phyloP scores from a whole-genome alignment of 1,140 invertebrate species.

The Sarcophaga bullata region DNA sequence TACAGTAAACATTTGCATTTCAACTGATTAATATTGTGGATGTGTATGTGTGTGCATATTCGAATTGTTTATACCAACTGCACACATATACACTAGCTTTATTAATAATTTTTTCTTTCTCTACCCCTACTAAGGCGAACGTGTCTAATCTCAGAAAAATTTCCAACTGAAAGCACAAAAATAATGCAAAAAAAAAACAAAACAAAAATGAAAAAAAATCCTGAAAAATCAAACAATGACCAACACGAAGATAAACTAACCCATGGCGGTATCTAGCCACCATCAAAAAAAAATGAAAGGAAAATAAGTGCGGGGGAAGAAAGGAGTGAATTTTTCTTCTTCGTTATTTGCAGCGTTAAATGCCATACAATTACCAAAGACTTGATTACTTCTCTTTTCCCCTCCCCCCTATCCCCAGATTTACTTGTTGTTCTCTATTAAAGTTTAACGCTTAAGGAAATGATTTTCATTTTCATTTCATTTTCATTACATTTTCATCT shows the following conservation, averaged over 20 bases:
- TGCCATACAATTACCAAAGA: not conserved
- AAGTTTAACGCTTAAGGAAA: slow-evolving; percentile 34
- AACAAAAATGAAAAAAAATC: not conserved
- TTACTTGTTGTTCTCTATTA: not conserved
- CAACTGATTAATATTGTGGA: not conserved
- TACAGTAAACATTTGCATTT: not conserved
- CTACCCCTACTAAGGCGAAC: not conserved
- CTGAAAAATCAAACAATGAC: not conserved
- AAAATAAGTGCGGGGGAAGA: too few relatives aligned
- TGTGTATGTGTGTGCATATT: not conserved
- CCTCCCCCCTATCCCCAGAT: too few relatives aligned
- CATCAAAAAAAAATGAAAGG: not conserved
- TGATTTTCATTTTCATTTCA: slow-evolving; percentile 27
- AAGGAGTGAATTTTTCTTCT: too few relatives aligned
- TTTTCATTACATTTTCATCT: not conserved
- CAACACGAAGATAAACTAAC: not conserved
- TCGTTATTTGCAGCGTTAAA: not conserved
- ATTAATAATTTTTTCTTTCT: not conserved
- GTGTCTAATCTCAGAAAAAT: slow-evolving; percentile 2
- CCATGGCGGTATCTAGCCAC: not conserved
- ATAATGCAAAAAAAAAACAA: not conserved
- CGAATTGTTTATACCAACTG: too few relatives aligned
- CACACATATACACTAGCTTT: not conserved
- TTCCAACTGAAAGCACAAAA: not conserved
- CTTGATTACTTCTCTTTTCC: not conserved